Conservation (phyloP, 1,140 invertebrate species). For the Monochamus saltuarius region DNA sequence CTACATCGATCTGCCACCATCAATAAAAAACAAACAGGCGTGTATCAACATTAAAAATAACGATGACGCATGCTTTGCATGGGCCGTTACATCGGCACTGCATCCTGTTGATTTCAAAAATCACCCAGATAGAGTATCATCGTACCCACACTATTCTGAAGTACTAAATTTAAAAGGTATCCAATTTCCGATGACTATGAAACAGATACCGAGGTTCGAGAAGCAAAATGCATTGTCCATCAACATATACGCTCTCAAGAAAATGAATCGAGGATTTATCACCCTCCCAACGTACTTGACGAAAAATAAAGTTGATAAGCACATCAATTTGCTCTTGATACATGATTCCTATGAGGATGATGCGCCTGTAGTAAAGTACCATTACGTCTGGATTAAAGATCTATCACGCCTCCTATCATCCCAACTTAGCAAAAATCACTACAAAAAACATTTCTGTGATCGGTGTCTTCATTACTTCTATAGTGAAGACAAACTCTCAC, state of each 20-base stretch:
- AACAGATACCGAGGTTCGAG: conserved; percentile 37
- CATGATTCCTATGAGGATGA: conserved; percentile 34
- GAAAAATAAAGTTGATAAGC: conserved; percentile 30
- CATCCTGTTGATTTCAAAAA: conserved; percentile 24
- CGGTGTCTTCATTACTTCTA: conserved; percentile 39
- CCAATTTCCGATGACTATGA: conserved; percentile 33
- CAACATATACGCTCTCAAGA: conserved; percentile 33
- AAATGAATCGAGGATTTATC: conserved; percentile 19
- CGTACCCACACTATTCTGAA: conserved; percentile 26
- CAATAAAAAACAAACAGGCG: conserved; percentile 45
- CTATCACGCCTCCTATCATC: conserved; percentile 35
- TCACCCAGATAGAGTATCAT: conserved; percentile 19
- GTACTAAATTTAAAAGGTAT: conserved; percentile 40
- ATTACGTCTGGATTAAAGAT: conserved; percentile 45
- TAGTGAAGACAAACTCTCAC: conserved; percentile 24
- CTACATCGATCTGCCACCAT: conserved; percentile 41
- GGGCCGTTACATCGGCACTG: conserved; percentile 41
- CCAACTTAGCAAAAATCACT: conserved; percentile 37
- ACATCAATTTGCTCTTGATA: conserved; percentile 39
- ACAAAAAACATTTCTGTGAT: conserved; percentile 41
- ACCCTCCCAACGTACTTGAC: conserved; percentile 30
- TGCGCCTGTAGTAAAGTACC: conserved; percentile 22
- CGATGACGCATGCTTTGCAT: conserved; percentile 48
- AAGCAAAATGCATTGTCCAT: conserved; percentile 30
- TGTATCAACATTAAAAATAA: conserved; percentile 48